Conservation (phyloP, 1,140 invertebrate species). For the Vanessa atalanta region DNA sequence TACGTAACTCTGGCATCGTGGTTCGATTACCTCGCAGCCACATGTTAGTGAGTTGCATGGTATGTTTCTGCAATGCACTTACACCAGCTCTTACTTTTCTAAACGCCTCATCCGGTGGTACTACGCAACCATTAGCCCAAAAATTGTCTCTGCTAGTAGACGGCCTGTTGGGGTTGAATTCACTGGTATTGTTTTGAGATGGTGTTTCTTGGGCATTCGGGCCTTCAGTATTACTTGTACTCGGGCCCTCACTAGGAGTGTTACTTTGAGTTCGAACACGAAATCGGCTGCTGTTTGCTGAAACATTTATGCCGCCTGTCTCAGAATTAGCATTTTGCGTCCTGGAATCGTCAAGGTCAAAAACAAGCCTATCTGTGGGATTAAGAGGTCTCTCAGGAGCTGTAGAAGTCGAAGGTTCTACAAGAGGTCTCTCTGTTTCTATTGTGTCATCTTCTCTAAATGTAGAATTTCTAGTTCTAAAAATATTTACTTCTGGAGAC, state of each 20-base stretch:
- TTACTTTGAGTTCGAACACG: conserved; percentile 55
- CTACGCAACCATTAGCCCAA: conserved; percentile 48
- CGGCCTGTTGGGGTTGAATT: conserved; percentile 53
- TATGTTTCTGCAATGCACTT: conserved; percentile 67
- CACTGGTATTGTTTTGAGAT: conserved; percentile 35
- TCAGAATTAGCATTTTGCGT: conserved; percentile 39
- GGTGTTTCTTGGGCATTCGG: conserved; percentile 26
- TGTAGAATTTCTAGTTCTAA: conserved; percentile 63
- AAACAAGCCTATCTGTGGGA: conserved; percentile 61
- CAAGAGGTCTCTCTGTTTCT: conserved; percentile 29
- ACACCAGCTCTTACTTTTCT: conserved; percentile 70
- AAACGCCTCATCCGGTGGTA: conserved; percentile 65
- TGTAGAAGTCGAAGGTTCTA: conserved; percentile 31
- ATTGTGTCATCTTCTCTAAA: conserved; percentile 58
- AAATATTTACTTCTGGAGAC: conserved; percentile 69
- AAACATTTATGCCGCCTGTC: conserved; percentile 48
- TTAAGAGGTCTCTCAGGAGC: conserved; percentile 37
- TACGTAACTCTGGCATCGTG: conserved; percentile 83
- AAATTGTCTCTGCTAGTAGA: conserved; percentile 66
- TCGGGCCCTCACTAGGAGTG: conserved; percentile 31
- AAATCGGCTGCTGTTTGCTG: conserved; percentile 54
- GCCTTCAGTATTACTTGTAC: conserved; percentile 32
- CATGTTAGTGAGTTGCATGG: conserved; percentile 62
- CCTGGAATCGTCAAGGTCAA: conserved; percentile 52
- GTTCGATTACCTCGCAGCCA: conserved; percentile 67